Evolutionary conservation across 2,797 vertebrate species (phyloP).

Genomic region (Loriculus beryllinus): DNA sequence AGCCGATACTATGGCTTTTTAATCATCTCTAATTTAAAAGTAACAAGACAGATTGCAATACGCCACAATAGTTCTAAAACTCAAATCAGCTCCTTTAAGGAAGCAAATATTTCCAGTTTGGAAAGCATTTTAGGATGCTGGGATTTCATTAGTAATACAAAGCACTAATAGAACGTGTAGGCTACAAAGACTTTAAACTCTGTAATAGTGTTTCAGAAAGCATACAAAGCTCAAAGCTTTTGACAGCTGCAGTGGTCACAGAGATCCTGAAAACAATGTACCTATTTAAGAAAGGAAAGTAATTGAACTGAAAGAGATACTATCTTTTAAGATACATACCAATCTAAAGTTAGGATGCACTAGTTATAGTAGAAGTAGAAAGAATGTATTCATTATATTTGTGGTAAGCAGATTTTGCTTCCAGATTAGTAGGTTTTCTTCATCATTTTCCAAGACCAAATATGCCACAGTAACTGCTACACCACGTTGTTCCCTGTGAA

Average conservation of each 20-base stretch:
- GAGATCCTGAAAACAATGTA: neutral
- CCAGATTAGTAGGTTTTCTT: neutral
- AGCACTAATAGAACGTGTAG: neutral
- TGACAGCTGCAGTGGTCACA: slow-evolving; percentile 20
- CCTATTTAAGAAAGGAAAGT: neutral
- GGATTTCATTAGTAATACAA: neutral
- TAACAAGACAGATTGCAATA: neutral
- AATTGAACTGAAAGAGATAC: neutral
- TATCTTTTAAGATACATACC: neutral
- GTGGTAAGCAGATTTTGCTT: neutral
- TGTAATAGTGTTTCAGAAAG: neutral
- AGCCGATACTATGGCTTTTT: neutral
- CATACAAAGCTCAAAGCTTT: neutral
- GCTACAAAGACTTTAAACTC: neutral
- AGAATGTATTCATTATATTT: neutral
- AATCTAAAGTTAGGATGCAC: neutral
- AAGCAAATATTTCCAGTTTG: slow-evolving; percentile 1
- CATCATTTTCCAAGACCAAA: neutral
- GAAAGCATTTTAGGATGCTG: neutral
- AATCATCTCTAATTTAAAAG: neutral
- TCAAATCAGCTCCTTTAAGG: neutral
- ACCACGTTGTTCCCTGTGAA: neutral
- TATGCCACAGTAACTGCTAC: neutral
- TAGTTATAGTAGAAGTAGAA: neutral
- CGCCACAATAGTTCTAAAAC: neutral